phyloP scores from a whole-genome alignment of 1,140 invertebrate genomes.

The Leptinotarsa undecemlineata region DNA sequence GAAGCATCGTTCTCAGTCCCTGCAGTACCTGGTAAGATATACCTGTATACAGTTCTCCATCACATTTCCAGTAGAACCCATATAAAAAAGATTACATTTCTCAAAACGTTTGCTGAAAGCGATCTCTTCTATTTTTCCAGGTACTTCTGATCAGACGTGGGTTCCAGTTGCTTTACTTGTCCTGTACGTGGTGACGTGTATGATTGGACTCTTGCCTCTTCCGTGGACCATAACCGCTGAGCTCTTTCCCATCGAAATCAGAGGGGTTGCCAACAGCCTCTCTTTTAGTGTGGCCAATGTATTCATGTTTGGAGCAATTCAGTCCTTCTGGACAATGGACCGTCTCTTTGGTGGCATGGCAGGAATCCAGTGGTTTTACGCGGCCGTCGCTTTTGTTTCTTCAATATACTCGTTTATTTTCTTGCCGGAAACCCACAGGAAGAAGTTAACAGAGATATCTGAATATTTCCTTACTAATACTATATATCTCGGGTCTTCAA shows the following conservation, averaged over 20 bases:
- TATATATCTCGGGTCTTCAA: conserved; percentile 50
- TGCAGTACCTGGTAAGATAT: too few species aligned
- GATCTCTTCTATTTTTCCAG: conserved; percentile 20
- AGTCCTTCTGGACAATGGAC: conserved; percentile 57
- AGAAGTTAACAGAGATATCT: conserved; percentile 69
- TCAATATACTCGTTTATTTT: conserved; percentile 64
- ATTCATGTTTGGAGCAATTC: conserved; percentile 61
- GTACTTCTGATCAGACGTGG: conserved; percentile 35
- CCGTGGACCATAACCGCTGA: conserved; percentile 69
- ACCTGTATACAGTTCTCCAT: too few species aligned
- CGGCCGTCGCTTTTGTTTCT: conserved; percentile 63
- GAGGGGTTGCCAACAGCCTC: conserved; percentile 58
- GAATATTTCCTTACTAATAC: conserved; percentile 60
- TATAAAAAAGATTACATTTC: too few species aligned
- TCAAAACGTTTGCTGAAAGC: too few species aligned
- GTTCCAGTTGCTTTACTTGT: conserved; percentile 38
- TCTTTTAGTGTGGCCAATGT: conserved; percentile 59
- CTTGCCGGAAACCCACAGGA: conserved; percentile 74
- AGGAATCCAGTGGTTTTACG: conserved; percentile 64
- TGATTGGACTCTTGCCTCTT: conserved; percentile 63
- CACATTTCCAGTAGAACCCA: too few species aligned
- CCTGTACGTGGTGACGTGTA: conserved; percentile 59
- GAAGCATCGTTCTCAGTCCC: too few species aligned
- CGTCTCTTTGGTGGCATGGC: conserved; percentile 39
- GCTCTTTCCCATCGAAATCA: conserved; percentile 64